These are phyloP conservation scores for Fratercula arctica DNA, from an alignment of 2,797 vertebrate genomes.

Conservation along the genomic window DNA sequence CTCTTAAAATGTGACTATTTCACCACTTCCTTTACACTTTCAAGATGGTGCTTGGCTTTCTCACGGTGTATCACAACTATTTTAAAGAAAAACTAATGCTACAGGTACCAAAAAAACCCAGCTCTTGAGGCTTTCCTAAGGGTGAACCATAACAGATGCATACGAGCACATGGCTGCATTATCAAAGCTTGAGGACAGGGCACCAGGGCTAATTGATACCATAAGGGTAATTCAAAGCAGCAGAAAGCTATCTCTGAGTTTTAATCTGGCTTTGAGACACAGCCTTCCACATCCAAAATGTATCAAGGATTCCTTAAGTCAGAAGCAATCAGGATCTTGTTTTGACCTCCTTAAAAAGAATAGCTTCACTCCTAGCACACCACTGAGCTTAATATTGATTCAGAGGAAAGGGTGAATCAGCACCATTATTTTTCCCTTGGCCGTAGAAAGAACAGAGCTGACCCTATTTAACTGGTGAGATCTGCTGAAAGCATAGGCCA, in stretches of 20 bases:
- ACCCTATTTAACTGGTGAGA: background rate
- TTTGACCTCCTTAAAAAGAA: constrained; percentile 24
- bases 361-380: background rate
- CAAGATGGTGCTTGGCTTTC: background rate
- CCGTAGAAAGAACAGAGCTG: background rate
- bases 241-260: background rate
- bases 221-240: background rate
- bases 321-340: constrained; percentile 5
- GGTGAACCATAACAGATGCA: background rate
- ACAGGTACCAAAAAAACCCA: background rate
- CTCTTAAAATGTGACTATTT: background rate
- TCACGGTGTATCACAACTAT: background rate
- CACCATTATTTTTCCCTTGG: constrained; percentile 28
- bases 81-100: background rate
- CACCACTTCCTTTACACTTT: background rate
- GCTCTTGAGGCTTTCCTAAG: background rate
- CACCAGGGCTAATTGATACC: background rate
- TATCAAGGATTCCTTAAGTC: background rate
- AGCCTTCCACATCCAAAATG: background rate
- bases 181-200: background rate
- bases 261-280: background rate
- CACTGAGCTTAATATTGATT: constrained; percentile 7
- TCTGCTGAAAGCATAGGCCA: constrained; percentile 41
- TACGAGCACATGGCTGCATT: background rate
- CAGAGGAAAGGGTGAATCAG: constrained; percentile 37